These are phyloP conservation scores for Aurelia sp. DNA, from an alignment of 30 jellyfish, hydroid and myxozoan species.

Conservation along the genomic window DNA sequence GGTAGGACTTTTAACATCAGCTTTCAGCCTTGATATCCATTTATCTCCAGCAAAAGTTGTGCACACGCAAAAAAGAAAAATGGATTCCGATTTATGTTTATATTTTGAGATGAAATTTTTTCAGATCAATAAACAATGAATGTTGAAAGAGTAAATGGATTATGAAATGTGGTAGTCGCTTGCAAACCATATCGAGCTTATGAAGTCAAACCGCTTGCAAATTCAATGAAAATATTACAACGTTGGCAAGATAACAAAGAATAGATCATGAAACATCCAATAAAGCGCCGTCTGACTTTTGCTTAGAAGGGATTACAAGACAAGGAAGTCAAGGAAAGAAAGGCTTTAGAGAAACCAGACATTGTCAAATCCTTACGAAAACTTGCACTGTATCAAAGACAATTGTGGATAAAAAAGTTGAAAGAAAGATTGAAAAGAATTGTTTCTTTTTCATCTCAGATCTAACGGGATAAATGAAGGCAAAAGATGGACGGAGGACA, in stretches of 20 bases:
- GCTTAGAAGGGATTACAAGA: constrained; percentile 32
- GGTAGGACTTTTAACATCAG: too few species aligned
- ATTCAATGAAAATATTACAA: background rate
- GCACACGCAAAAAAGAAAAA: too few species aligned
- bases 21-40: too few species aligned
- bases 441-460: background rate
- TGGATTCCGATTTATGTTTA: too few species aligned
- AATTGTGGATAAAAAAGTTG: background rate
- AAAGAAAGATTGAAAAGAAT: background rate
- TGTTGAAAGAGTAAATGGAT: too few species aligned
- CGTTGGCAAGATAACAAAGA: background rate
- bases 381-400: constrained; percentile 37
- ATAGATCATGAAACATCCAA: background rate
- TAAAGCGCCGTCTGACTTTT: background rate
- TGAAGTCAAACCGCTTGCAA: too few species aligned
- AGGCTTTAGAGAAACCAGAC: background rate
- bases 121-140: too few species aligned
- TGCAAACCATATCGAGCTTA: too few species aligned
- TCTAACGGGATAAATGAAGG: constrained; percentile 5
- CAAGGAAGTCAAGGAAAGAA: background rate
- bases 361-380: constrained; percentile 26
- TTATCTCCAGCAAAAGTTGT: too few species aligned
- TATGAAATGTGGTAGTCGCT: too few species aligned
- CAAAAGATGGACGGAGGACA: background rate
- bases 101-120: too few species aligned